Base-by-base conservation (phyloP, 2,113 vertebrate genomes). In the Oxyruncus cristatus region DNA sequence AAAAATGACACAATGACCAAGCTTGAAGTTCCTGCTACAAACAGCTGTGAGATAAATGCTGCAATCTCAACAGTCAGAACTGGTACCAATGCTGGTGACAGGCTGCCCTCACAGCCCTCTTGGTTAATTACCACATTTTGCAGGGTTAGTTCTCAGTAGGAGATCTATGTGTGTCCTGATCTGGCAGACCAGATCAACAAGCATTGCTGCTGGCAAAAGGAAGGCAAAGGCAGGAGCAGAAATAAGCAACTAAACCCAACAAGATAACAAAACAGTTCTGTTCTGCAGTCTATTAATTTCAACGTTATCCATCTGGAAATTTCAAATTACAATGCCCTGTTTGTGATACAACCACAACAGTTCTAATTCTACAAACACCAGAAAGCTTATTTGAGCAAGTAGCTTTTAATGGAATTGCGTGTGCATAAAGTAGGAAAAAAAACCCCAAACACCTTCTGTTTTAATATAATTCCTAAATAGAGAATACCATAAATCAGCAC, bases 391-490 rank as follows among this genome's bases (percentile, higher is more conserved):
- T 16, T 52, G 23, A 68, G 7, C 35, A 28, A 81, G 19, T 15
- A 81, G 22, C 17, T 65, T 46, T 58, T 50, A 70, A 74, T 35
- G 15, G 19, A 52, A 67, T 17, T 67, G 24, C 19, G 81, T 42
- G 39, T 71, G 9, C 27, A 35, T 19, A 37, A 49, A 66, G 35
- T 4, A 76, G 21, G 5, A 42, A 68, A 67, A 85, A 75, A 18
- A 0, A 0, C 5, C 20, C 14, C 27, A 52, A 42, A 5, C 23
- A 47, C 8, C 17, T 67, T 88, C 50, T 35, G 5, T 28, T 53
- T 76, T 73, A 91, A 11, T 5, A 2, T 9, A 62, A 81, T 71
- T 55, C n/a, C 42, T 71, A 70, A 76, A 41, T 8, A 76, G 12
- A 62, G 26, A 76, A 6, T 27, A 72, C 5, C 5, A 37, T 41